These are phyloP conservation scores for Lottia gigantea DNA, from an alignment of 2,888 invertebrate species.

Conservation along the genomic window DNA sequence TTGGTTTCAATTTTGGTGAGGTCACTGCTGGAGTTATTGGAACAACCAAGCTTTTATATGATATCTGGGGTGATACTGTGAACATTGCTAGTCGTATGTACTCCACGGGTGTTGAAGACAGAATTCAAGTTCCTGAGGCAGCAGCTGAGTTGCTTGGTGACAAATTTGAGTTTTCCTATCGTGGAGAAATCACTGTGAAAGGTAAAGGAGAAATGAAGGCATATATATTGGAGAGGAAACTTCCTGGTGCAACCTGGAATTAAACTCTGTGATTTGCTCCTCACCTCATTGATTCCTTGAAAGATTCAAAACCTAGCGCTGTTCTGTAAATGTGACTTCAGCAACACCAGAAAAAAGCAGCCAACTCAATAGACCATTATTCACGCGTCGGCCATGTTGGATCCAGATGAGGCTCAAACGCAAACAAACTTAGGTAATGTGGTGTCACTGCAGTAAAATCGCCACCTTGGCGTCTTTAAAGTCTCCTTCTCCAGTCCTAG, in stretches of 20 bases:
- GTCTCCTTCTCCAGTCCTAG: no score
- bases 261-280: constrained; percentile 20
- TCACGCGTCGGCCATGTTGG: no score
- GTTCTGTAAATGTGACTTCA: no score
- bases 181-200: constrained; percentile 94
- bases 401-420: no score
- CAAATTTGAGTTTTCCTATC: constrained; percentile 87
- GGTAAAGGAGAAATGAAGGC: constrained; percentile 97
- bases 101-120: constrained; percentile 88
- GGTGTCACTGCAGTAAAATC: no score
- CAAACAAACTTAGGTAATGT: no score
- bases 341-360: no score
- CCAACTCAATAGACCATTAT: no score
- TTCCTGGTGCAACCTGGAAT: constrained; percentile 48
- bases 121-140: constrained; percentile 73
- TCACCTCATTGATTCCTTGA: no score
- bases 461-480: no score
- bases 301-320: no score
- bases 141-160: constrained; percentile 74
- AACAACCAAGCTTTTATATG: constrained; percentile 93
- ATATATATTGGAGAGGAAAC: constrained; percentile 73
- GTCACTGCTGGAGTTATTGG: constrained; percentile 97
- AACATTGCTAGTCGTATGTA: constrained; percentile 98
- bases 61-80: constrained; percentile 98
- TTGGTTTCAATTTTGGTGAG: constrained; percentile 93